Conservation (phyloP, 2,113 vertebrate genomes). For the Anser brachyrhynchus region DNA sequence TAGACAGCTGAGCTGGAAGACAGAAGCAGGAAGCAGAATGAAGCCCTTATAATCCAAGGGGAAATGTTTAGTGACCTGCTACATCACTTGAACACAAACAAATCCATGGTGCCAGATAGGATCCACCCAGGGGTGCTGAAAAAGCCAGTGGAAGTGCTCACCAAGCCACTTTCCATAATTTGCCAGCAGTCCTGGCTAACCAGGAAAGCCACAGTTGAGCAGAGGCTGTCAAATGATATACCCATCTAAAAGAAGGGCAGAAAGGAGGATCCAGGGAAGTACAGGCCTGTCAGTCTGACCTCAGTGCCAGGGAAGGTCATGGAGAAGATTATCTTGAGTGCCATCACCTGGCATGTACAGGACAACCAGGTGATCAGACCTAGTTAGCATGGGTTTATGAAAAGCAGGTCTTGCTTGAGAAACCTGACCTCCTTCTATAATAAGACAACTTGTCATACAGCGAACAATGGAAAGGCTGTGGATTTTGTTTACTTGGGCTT, state of each 20-base stretch:
- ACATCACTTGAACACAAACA: not conserved
- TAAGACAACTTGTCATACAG: not conserved
- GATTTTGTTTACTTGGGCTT: not conserved
- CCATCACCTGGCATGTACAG: not conserved
- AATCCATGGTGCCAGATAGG: not conserved
- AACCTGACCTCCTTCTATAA: not conserved
- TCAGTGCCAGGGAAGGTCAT: not conserved
- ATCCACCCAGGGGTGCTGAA: not conserved
- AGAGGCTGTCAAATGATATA: no score
- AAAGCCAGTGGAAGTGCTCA: not conserved
- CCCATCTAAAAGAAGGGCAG: not conserved
- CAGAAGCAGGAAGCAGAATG: not conserved
- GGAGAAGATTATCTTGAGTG: not conserved
- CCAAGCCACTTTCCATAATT: not conserved
- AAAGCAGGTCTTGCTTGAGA: not conserved
- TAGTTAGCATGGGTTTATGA: not conserved
- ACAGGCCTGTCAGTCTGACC: not conserved
- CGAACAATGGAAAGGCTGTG: not conserved
- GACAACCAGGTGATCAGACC: not conserved
- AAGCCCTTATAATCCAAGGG: not conserved
- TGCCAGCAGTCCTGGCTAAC: no score
- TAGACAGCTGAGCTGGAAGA: not conserved
- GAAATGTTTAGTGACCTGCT: not conserved
- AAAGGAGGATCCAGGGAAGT: not conserved
- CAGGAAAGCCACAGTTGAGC: not conserved